phyloP scores from a whole-genome alignment of 2,797 vertebrate genomes.

The Neostethus bicornis region DNA sequence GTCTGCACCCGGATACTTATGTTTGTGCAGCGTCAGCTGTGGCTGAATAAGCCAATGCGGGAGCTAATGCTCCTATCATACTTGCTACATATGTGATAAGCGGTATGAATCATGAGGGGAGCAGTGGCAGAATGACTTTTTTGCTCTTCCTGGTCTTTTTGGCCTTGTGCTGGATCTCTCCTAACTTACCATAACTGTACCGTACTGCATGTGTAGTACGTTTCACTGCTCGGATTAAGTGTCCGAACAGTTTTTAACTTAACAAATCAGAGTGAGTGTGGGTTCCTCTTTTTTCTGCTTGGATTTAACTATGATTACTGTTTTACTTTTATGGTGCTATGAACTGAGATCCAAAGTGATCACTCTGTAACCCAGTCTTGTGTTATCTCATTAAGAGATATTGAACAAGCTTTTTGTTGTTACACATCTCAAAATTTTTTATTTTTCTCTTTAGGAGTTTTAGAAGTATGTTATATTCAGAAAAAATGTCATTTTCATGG shows the following conservation, averaged over 20 bases:
- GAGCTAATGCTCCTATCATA: no score
- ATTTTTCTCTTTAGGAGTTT: constrained; percentile 26
- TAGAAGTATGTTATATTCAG: constrained; percentile 54
- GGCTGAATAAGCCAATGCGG: no score
- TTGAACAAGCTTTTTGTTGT: constrained; percentile 34
- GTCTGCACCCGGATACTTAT: no score
- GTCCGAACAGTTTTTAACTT: constrained; percentile 40
- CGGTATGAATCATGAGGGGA: no score
- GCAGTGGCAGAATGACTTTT: no score
- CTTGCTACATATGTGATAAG: no score
- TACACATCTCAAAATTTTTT: constrained; percentile 31
- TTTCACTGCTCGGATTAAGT: constrained; percentile 35
- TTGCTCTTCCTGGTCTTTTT: no score
- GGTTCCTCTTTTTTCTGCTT: constrained; percentile 22
- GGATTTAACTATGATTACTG: constrained; percentile 22
- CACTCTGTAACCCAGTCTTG: constrained; percentile 9
- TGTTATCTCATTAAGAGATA: constrained; percentile 11
- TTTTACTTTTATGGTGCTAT: constrained; percentile 54
- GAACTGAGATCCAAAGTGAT: constrained; percentile 35
- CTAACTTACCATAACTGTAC: no score
- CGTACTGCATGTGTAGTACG: constrained; percentile 60
- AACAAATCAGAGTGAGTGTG: constrained; percentile 23
- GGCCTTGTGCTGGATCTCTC: no score
- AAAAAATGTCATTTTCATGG: constrained; percentile 52
- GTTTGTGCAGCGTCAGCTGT: no score